These are phyloP conservation scores for Rutilus rutilus DNA, from an alignment of 2,113 vertebrate genomes.

Conservation along the genomic window DNA sequence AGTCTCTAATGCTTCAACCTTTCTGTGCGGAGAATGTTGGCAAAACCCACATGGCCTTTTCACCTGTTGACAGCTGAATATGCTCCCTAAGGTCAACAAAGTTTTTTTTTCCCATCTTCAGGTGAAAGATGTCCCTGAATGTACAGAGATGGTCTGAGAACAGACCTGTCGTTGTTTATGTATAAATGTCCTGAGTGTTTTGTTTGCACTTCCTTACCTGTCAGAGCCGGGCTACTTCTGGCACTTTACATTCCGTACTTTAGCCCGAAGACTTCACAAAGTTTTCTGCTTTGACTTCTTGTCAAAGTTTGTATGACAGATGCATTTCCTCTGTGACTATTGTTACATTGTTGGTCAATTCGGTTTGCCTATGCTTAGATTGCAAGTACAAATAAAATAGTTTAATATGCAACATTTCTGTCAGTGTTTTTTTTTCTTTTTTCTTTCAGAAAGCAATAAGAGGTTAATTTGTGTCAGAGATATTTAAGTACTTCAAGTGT, in stretches of 20 bases:
- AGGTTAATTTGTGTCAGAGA: background rate
- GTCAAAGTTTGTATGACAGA: slow-evolving; percentile 8
- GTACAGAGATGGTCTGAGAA: background rate
- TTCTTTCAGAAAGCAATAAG: background rate
- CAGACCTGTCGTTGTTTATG: slow-evolving; percentile 28
- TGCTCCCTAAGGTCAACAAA: slow-evolving; percentile 22
- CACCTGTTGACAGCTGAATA: slow-evolving; percentile 36
- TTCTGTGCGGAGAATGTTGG: slow-evolving; percentile 8
- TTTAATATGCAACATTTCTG: background rate
- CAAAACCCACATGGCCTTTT: slow-evolving; percentile 8
- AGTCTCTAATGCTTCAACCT: background rate
- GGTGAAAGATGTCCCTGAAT: slow-evolving; percentile 17
- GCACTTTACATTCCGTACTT: slow-evolving; percentile 43
- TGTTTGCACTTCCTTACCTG: slow-evolving; percentile 33
- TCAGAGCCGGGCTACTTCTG: background rate
- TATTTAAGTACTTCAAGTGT: background rate
- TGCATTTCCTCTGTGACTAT: background rate
- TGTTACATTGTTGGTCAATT: background rate
- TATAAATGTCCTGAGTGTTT: slow-evolving; percentile 27
- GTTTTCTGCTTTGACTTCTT: slow-evolving; percentile 3
- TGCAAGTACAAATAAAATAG: background rate
- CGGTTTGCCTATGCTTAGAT: background rate
- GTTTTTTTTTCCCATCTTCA: background rate
- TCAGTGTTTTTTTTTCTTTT: background rate
- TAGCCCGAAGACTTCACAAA: background rate